These are phyloP conservation scores for Orientallactaga bullata DNA, from an alignment of 2,113 vertebrate genomes.

Conservation along the genomic window DNA sequence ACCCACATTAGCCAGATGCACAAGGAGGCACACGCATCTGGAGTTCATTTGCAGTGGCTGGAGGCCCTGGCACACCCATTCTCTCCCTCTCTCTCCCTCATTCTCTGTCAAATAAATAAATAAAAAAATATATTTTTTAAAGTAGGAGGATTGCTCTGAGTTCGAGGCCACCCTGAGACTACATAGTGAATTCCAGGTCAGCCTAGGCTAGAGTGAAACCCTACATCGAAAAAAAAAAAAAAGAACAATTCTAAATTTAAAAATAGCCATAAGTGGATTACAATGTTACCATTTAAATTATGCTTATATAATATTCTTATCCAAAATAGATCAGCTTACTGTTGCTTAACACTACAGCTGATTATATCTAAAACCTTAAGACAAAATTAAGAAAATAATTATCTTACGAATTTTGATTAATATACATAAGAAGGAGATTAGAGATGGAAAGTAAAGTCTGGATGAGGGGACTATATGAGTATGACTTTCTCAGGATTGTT, in stretches of 20 bases:
- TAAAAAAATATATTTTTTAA: no score
- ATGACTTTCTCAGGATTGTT: not conserved
- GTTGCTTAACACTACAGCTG: not conserved
- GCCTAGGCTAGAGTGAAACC: no score
- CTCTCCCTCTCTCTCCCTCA: no score
- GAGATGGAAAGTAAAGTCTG: not conserved
- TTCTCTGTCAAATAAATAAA: no score
- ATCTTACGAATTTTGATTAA: not conserved
- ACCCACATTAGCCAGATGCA: no score
- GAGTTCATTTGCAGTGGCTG: no score
- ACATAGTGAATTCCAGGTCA: no score
- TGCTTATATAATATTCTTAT: not conserved
- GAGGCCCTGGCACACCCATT: no score
- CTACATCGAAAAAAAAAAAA: no score
- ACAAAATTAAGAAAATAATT: not conserved
- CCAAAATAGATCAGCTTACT: not conserved
- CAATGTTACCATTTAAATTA: not conserved
- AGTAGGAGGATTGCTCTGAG: no score
- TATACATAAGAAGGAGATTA: not conserved
- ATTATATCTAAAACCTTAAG: not conserved
- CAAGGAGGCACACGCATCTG: no score
- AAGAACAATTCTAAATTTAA: not conserved
- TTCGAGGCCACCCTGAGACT: no score
- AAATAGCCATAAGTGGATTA: not conserved
- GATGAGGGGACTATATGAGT: not conserved